A percentile compares a stretch with the other conserved stretches of the same genome.
phyloP scores from a whole-genome alignment of 1,140 invertebrate species.

The Oscheius sp. region DNA sequence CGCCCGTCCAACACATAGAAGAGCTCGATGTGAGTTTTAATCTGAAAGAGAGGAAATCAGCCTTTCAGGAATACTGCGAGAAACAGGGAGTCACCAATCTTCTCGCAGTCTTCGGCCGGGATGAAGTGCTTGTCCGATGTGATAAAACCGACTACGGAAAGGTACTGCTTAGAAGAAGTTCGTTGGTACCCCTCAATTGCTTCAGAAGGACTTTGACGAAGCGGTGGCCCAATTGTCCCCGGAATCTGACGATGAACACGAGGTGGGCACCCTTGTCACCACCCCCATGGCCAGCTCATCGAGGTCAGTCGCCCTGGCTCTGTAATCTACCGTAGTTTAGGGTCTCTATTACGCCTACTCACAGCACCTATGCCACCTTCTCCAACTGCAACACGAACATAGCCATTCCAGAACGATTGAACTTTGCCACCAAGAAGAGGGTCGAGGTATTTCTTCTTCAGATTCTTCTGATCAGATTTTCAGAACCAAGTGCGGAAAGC shows the following conservation, averaged over 20 bases:
- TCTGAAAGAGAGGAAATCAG: too few species aligned
- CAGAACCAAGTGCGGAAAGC: conserved; percentile 2
- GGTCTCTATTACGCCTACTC: background rate
- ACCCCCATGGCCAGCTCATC: background rate
- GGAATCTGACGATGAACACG: background rate
- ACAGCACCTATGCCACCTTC: background rate
- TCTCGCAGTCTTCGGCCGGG: background rate
- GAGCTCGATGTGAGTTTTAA: background rate
- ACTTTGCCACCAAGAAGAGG: background rate
- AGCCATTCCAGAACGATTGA: conserved; percentile 10
- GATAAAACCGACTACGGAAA: background rate
- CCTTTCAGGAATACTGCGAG: conserved; percentile 1
- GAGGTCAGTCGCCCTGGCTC: background rate
- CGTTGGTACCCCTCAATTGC: too few species aligned
- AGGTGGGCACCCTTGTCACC: background rate
- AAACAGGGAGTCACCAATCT: background rate
- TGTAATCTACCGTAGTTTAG: conserved; percentile 8
- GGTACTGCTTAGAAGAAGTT: too few species aligned
- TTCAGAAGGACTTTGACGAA: background rate
- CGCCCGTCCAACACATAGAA: background rate
- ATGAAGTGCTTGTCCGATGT: background rate
- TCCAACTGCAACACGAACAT: background rate
- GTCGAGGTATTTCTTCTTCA: background rate
- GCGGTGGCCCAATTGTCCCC: background rate
- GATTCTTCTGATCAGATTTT: background rate